phyloP scores from a whole-genome alignment of 2,113 vertebrate species.

The Rhabdornis inornatus region DNA sequence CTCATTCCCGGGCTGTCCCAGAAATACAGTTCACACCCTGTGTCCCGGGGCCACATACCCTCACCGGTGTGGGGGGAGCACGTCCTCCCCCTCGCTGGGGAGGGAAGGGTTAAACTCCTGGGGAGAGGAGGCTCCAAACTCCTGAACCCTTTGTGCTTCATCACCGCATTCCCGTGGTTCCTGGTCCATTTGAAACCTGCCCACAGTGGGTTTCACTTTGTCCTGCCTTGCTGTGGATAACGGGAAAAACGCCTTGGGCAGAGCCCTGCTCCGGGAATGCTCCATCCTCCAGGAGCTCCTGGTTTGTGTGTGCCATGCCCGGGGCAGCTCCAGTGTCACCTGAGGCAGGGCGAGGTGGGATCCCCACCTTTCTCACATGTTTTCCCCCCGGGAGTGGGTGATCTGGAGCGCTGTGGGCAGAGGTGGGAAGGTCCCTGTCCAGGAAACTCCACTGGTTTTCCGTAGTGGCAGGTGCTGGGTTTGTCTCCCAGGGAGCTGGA shows the following conservation, averaged over 20 bases:
- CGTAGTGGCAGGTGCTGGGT: not conserved
- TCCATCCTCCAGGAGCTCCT: not conserved
- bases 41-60: not conserved
- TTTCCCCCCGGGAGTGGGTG: not conserved
- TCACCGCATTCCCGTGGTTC: rapidly evolving
- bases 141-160: rapidly evolving
- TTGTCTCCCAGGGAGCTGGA: not conserved
- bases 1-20: not conserved
- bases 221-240: not conserved
- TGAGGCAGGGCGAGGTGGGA: not conserved
- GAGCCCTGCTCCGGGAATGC: not conserved
- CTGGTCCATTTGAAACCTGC: rapidly evolving
- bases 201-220: rapidly evolving
- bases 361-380: not conserved
- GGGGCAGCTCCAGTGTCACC: not conserved
- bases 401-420: not conserved
- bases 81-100: not conserved
- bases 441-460: not conserved
- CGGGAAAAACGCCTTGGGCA: not conserved
- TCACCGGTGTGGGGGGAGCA: not conserved
- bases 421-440: not conserved
- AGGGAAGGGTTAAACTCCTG: not conserved
- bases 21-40: not conserved
- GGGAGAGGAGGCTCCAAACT: not conserved
- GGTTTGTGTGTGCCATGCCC: too few relatives aligned